These are phyloP conservation scores for Atrina japonica DNA, from an alignment of 2,888 invertebrate species.

Conservation along the genomic window DNA sequence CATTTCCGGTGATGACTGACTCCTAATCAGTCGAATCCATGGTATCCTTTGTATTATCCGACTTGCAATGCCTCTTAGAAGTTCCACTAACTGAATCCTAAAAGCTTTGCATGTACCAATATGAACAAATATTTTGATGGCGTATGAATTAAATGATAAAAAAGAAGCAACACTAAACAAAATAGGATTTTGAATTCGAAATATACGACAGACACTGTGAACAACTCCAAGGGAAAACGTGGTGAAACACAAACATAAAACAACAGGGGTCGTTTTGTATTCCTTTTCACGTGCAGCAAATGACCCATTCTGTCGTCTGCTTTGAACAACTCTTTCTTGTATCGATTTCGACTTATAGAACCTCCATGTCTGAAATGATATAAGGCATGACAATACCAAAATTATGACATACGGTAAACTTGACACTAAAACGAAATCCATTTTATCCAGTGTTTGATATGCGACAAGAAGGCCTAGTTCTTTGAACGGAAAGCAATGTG, in stretches of 20 bases:
- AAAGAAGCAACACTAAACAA: constrained; percentile 11
- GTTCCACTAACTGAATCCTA: neutral
- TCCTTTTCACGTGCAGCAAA: constrained; percentile 57
- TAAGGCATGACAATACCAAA: constrained; percentile 60
- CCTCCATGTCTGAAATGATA: constrained; percentile 57
- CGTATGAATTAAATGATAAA: constrained; percentile 19
- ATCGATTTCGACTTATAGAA: constrained; percentile 27
- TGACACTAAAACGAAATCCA: constrained; percentile 66
- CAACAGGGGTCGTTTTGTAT: constrained; percentile 59
- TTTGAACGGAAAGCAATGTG: constrained; percentile 27
- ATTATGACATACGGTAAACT: constrained; percentile 63
- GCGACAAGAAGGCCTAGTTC: constrained; percentile 36
- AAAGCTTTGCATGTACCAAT: constrained; percentile 5
- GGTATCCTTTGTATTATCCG: neutral
- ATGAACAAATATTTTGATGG: constrained; percentile 29
- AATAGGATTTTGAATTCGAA: constrained; percentile 10
- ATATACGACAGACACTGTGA: constrained; percentile 43
- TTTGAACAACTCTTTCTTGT: constrained; percentile 38
- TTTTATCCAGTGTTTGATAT: constrained; percentile 53
- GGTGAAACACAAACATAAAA: constrained; percentile 43
- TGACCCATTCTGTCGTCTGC: constrained; percentile 45
- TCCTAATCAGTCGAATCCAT: neutral
- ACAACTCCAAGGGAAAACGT: constrained; percentile 51
- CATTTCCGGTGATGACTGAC: constrained; percentile 19
- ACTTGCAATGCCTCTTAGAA: neutral